Percentiles rank a stretch among this genome's conserved stretches.
These are phyloP conservation scores for Manis javanica DNA, from an alignment of 2,797 vertebrate genomes.

Conservation along the genomic window DNA sequence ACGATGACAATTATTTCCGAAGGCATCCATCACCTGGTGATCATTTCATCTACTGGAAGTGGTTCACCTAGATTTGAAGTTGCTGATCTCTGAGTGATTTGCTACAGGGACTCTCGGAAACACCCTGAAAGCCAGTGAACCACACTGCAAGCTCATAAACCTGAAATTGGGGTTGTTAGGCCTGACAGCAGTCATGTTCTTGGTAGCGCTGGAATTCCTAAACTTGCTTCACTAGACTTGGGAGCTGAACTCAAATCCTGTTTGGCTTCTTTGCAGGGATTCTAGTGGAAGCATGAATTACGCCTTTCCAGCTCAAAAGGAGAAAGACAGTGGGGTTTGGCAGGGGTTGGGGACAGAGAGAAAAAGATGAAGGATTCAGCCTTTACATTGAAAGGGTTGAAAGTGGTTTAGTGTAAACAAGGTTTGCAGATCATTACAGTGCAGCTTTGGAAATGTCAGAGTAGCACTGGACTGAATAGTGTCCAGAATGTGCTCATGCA, in stretches of 20 bases:
- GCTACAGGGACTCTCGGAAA: neutral
- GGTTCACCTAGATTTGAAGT: neutral
- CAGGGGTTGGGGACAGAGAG: neutral
- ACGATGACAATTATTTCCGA: neutral
- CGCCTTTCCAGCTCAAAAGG: neutral
- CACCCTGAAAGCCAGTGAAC: neutral
- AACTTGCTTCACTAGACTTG: neutral
- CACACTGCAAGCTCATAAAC: neutral
- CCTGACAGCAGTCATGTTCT: neutral
- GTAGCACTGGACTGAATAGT: neutral
- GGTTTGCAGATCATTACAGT: constrained; percentile 3
- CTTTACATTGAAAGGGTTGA: neutral
- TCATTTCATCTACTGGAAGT: constrained; percentile 13
- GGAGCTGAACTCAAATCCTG: constrained; percentile 28
- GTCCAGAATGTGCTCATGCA: neutral
- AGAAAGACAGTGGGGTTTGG: neutral
- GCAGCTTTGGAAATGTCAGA: neutral
- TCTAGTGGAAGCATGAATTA: constrained; percentile 34
- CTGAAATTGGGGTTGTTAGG: neutral
- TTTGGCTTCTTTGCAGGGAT: constrained; percentile 33
- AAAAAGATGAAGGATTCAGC: neutral
- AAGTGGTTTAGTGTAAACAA: constrained; percentile 28
- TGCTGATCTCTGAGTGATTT: neutral
- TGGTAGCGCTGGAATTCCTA: neutral
- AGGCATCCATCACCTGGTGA: neutral